Evolutionary conservation across 2,113 vertebrate species (phyloP).

Genomic region (Speoplatyrhinus poulsoni): DNA sequence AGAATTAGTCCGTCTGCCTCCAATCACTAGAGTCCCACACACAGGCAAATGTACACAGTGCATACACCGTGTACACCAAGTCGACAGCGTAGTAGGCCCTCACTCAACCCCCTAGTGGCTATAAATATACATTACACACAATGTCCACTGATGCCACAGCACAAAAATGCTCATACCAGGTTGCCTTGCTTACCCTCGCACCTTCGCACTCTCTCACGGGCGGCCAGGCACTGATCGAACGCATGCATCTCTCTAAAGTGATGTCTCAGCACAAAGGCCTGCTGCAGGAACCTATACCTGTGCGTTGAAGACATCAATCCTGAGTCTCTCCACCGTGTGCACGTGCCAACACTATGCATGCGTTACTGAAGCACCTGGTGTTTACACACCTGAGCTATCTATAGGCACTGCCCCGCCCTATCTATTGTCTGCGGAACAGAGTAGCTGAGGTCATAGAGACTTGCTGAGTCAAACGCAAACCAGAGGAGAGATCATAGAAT

Average conservation of each 20-base stretch:
- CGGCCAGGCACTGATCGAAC: slow-evolving; percentile 60
- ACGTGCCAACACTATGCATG: neutral
- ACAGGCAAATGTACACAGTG: too few species aligned
- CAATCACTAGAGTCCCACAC: too few species aligned
- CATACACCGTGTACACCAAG: too few species aligned
- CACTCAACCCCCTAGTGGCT: neutral
- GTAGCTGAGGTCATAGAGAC: slow-evolving; percentile 57
- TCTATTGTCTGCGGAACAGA: slow-evolving; percentile 42
- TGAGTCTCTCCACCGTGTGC: slow-evolving; percentile 11
- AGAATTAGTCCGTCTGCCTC: too few species aligned
- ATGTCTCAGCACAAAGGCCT: slow-evolving; percentile 73
- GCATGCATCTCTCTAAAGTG: slow-evolving; percentile 54
- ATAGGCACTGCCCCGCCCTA: slow-evolving; percentile 49
- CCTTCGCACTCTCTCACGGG: neutral
- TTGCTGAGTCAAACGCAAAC: slow-evolving; percentile 59
- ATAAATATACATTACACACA: too few species aligned
- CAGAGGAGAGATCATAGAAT: slow-evolving; percentile 34
- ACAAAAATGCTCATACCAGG: too few species aligned
- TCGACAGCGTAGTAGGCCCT: neutral
- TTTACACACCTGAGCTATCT: slow-evolving; percentile 63
- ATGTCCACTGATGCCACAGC: too few species aligned
- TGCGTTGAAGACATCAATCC: slow-evolving; percentile 66
- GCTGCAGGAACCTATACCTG: slow-evolving; percentile 51
- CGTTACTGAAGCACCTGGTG: slow-evolving; percentile 54
- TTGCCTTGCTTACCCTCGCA: neutral